Percentiles rank a stretch among this genome's conserved stretches.
Conservation (phyloP, 2,888 invertebrate species). For the Lasiommata megera region DNA sequence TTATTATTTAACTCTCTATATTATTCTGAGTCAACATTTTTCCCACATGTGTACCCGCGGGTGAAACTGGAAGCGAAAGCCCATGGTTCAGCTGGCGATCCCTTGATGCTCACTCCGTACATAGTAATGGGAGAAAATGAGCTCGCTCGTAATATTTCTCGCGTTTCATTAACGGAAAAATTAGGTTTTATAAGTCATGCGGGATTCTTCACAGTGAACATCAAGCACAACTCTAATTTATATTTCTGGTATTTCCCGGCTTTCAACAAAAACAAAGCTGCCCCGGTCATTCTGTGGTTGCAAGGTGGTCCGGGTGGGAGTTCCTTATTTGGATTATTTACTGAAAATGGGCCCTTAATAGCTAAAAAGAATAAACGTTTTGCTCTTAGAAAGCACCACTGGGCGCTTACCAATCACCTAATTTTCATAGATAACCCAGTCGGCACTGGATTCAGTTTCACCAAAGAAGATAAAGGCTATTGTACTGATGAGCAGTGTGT, state of each 20-base stretch:
- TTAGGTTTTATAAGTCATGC: slow-evolving; percentile 78
- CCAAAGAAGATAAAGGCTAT: slow-evolving; percentile 74
- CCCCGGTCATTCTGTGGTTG: slow-evolving; percentile 80
- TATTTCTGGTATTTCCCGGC: slow-evolving; percentile 86
- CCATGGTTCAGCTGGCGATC: slow-evolving; percentile 51
- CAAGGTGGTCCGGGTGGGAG: slow-evolving; percentile 82
- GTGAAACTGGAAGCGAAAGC: slow-evolving; percentile 47
- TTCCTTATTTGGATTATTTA: slow-evolving; percentile 78
- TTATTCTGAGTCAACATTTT: slow-evolving; percentile 32
- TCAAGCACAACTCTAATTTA: slow-evolving; percentile 77
- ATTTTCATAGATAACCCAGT: slow-evolving; percentile 86
- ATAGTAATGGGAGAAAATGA: slow-evolving; percentile 73
- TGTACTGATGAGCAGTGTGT: slow-evolving; percentile 79
- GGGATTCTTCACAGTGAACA: slow-evolving; percentile 83
- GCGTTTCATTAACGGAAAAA: slow-evolving; percentile 54
- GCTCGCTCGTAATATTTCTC: slow-evolving; percentile 66
- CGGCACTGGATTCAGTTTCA: slow-evolving; percentile 84
- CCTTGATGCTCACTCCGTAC: slow-evolving; percentile 82
- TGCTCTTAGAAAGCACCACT: slow-evolving; percentile 70
- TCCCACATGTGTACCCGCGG: slow-evolving; percentile 60
- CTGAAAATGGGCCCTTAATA: slow-evolving; percentile 82
- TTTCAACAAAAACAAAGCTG: slow-evolving; percentile 53
- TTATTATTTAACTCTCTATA: background rate
- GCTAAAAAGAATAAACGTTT: slow-evolving; percentile 63
- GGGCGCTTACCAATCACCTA: slow-evolving; percentile 81